Evolutionary conservation across 2,113 vertebrate genomes (phyloP).

Genomic region (Notarius quadriscutis): DNA sequence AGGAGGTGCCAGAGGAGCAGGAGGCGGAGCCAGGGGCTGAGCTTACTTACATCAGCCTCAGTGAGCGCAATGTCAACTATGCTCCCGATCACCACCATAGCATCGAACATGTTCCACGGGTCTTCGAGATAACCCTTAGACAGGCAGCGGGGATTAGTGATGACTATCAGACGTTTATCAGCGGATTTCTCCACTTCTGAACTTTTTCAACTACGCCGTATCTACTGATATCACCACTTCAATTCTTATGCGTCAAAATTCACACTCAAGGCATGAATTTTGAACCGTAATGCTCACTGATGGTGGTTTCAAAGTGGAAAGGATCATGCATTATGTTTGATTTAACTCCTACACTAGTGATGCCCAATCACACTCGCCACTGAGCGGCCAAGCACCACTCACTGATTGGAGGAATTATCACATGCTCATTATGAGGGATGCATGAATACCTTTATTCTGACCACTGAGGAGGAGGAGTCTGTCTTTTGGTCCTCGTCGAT

Average conservation of each 20-base stretch:
- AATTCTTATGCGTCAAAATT: slow-evolving; percentile 9
- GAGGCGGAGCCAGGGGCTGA: slow-evolving; percentile 54
- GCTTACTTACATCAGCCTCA: slow-evolving; percentile 97
- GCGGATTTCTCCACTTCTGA: background rate
- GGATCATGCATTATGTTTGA: background rate
- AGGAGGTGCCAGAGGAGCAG: slow-evolving; percentile 13
- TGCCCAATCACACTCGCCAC: slow-evolving; percentile 8
- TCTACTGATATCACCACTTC: background rate
- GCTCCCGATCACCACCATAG: slow-evolving; percentile 99
- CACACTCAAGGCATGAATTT: background rate
- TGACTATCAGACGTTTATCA: background rate
- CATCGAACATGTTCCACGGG: slow-evolving; percentile 98
- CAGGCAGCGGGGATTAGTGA: slow-evolving; percentile 65
- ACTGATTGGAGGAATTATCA: too few species aligned
- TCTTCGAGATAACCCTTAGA: slow-evolving; percentile 98
- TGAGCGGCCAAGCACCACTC: background rate
- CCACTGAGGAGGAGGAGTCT: background rate
- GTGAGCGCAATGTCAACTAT: slow-evolving; percentile 99
- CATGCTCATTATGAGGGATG: background rate
- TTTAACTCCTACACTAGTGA: background rate
- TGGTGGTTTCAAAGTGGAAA: background rate
- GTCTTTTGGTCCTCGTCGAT: background rate
- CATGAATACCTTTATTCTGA: background rate
- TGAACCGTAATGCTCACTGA: background rate
- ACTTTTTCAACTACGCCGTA: background rate